Evolutionary conservation across 2,888 invertebrate genomes (phyloP).

Genomic region (Trachelus tabidus): DNA sequence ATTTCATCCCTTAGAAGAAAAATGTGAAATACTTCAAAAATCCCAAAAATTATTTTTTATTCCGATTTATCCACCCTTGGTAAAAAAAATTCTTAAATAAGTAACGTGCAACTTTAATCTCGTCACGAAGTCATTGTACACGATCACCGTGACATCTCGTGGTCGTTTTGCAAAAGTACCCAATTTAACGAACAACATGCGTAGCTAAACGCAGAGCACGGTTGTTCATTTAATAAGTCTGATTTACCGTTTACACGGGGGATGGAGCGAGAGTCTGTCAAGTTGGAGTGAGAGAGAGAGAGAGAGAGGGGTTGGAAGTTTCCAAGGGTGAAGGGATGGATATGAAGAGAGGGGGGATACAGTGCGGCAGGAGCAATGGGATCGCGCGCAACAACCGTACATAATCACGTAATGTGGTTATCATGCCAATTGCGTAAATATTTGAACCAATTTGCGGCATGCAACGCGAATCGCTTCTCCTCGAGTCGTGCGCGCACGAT

Average conservation of each 20-base stretch:
- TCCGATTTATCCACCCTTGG: not conserved
- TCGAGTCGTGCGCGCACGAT: constrained; percentile 12
- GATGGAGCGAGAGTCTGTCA: constrained; percentile 15
- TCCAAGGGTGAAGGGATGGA: not conserved
- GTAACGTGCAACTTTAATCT: not conserved
- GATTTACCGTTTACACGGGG: constrained; percentile 50
- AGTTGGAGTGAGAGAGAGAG: constrained; percentile 12
- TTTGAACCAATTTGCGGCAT: constrained; percentile 63
- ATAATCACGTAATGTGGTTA: constrained; percentile 64
- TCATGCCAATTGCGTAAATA: constrained; percentile 65
- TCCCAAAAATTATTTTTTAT: not conserved
- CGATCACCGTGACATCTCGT: not conserved
- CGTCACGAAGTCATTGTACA: not conserved
- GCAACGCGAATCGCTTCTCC: constrained; percentile 40
- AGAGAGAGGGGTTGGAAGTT: constrained; percentile 9
- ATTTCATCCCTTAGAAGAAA: not conserved
- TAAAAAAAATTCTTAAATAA: not conserved
- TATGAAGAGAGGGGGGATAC: constrained; percentile 14
- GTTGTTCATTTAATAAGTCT: constrained; percentile 51
- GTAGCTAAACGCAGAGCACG: constrained; percentile 21
- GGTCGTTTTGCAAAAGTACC: not conserved
- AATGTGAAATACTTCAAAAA: not conserved
- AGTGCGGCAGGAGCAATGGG: constrained; percentile 39
- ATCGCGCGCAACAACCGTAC: constrained; percentile 59
- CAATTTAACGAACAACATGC: constrained; percentile 34